These are phyloP conservation scores for Sepioteuthis lessoniana DNA, from an alignment of 2,888 invertebrate genomes.

Conservation along the genomic window DNA sequence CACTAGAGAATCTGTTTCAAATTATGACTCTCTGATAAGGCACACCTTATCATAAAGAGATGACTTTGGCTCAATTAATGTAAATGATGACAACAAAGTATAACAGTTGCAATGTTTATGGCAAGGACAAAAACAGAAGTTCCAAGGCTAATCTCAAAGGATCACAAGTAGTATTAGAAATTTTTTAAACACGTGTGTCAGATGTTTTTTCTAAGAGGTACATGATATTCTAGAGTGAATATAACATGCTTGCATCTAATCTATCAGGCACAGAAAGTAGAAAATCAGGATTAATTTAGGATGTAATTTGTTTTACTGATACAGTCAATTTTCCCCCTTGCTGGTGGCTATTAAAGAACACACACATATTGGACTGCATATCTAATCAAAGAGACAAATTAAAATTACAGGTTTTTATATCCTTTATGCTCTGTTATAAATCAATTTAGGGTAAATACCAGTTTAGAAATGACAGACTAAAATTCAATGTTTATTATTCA, in stretches of 20 bases:
- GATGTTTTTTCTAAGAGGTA: neutral
- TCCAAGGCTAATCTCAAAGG: neutral
- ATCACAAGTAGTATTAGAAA: neutral
- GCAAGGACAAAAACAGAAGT: neutral
- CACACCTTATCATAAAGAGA: neutral
- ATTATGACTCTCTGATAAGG: slow-evolving; percentile 7
- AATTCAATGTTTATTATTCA: too few relatives aligned
- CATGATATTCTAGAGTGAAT: neutral
- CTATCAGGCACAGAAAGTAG: neutral
- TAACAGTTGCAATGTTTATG: neutral
- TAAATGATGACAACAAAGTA: neutral
- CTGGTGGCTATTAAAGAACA: too few relatives aligned
- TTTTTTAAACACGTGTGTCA: neutral
- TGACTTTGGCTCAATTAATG: neutral
- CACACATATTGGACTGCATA: too few relatives aligned
- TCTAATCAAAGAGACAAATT: too few relatives aligned
- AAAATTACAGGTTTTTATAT: too few relatives aligned
- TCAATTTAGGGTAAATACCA: too few relatives aligned
- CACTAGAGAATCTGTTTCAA: neutral
- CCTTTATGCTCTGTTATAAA: too few relatives aligned
- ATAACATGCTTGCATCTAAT: neutral
- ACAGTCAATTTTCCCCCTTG: neutral
- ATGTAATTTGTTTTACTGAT: neutral
- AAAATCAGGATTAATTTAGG: neutral
- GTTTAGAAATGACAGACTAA: too few relatives aligned